Conservation (phyloP, 2,113 vertebrate genomes). For the Centropus unirufus region DNA sequence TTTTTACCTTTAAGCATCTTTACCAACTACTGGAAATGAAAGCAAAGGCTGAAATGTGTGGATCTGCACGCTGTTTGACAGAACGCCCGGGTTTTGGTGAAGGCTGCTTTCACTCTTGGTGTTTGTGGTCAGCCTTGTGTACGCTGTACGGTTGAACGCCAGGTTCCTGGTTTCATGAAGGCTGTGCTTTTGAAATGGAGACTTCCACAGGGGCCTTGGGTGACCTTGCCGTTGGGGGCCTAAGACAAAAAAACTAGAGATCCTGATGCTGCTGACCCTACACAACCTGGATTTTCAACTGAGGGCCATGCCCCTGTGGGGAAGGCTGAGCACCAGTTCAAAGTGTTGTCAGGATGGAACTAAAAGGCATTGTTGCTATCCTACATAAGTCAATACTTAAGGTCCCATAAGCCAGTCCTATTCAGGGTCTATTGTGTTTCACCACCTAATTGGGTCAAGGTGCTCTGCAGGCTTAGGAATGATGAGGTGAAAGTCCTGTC, state of each 20-base stretch:
- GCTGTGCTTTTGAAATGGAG: not conserved
- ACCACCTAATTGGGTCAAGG: not conserved
- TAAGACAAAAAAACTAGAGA: not conserved
- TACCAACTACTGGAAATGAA: not conserved
- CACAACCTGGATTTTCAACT: not conserved
- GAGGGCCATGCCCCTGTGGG: rapidly evolving
- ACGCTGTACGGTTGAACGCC: not conserved
- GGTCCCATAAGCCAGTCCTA: not conserved
- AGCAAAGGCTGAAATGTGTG: not conserved
- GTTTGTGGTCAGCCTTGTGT: not conserved
- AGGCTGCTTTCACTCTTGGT: not conserved
- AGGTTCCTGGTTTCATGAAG: not conserved
- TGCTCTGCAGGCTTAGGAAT: not conserved
- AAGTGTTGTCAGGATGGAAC: not conserved
- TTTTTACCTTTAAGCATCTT: not conserved
- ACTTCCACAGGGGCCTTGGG: not conserved
- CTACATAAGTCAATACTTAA: not conserved
- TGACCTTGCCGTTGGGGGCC: not conserved
- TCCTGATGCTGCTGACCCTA: not conserved
- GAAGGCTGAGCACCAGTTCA: not conserved
- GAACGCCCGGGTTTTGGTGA: not conserved
- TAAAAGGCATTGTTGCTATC: not conserved
- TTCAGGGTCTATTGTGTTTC: not conserved
- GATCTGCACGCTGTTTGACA: rapidly evolving
- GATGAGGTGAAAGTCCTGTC: not conserved